Evolutionary conservation across 2,113 vertebrate genomes (phyloP).

Genomic region (Leucoraja erinaceus): DNA sequence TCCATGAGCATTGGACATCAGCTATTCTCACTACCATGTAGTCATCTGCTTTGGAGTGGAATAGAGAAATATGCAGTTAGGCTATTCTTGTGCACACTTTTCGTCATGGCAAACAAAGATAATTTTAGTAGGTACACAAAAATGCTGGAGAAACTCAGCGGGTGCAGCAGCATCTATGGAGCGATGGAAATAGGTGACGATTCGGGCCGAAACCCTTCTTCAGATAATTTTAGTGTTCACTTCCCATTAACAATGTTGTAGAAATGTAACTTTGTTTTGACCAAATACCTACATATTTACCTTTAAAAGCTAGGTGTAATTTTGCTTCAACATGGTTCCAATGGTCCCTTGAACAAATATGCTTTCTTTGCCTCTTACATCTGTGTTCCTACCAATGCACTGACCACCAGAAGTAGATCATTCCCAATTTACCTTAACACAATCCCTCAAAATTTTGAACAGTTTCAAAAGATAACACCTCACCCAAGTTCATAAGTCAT

Average conservation of each 20-base stretch:
- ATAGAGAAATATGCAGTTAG: no score
- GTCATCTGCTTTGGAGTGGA: no score
- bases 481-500: no score
- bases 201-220: no score
- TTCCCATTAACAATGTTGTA: not conserved
- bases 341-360: not conserved
- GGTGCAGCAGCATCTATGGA: no score
- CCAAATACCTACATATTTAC: not conserved
- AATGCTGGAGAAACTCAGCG: no score
- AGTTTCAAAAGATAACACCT: not conserved
- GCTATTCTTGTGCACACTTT: no score
- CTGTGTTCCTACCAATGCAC: not conserved
- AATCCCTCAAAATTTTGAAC: not conserved
- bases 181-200: no score
- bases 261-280: not conserved
- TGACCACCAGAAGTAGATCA: not conserved
- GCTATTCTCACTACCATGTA: no score
- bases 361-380: not conserved
- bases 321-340: not conserved
- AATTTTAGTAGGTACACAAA: no score
- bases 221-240: no score
- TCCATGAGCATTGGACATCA: no score
- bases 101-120: not conserved
- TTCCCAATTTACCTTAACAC: not conserved
- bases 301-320: not conserved